phyloP scores from a whole-genome alignment of 2,113 vertebrate genomes.

The Mormyrus lacerda region DNA sequence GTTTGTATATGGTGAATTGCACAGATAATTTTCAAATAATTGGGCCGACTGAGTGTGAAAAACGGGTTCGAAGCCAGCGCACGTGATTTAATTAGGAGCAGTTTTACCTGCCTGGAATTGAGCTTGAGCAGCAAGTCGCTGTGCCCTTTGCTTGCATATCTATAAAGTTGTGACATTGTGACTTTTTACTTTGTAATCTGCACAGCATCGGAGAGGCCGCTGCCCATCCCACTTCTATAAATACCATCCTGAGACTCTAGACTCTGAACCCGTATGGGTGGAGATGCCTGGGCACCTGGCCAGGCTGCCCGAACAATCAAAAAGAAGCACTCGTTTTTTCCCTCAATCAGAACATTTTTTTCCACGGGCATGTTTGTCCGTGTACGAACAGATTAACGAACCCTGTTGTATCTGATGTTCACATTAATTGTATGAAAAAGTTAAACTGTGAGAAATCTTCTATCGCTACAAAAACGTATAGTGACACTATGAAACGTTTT shows the following conservation, averaged over 20 bases:
- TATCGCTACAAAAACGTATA: neutral
- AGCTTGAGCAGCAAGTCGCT: neutral
- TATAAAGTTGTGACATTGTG: neutral
- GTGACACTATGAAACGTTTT: neutral
- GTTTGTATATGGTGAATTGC: neutral
- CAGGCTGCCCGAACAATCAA: neutral
- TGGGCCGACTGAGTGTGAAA: neutral
- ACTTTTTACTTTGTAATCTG: neutral
- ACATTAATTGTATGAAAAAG: neutral
- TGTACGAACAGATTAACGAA: neutral
- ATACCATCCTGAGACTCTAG: neutral
- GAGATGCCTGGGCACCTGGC: neutral
- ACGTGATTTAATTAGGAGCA: neutral
- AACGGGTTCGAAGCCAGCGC: neutral
- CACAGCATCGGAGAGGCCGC: neutral
- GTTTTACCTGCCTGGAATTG: neutral
- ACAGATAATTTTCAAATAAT: neutral
- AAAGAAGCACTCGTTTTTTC: too few species aligned
- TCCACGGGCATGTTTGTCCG: neutral
- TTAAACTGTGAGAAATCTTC: neutral
- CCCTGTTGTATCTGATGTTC: neutral
- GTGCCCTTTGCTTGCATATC: neutral
- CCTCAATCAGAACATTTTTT: neutral
- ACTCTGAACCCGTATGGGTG: neutral
- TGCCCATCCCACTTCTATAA: neutral